These are phyloP conservation scores for Mormoops blainvillei DNA, from an alignment of 2,113 vertebrate genomes.

Conservation along the genomic window DNA sequence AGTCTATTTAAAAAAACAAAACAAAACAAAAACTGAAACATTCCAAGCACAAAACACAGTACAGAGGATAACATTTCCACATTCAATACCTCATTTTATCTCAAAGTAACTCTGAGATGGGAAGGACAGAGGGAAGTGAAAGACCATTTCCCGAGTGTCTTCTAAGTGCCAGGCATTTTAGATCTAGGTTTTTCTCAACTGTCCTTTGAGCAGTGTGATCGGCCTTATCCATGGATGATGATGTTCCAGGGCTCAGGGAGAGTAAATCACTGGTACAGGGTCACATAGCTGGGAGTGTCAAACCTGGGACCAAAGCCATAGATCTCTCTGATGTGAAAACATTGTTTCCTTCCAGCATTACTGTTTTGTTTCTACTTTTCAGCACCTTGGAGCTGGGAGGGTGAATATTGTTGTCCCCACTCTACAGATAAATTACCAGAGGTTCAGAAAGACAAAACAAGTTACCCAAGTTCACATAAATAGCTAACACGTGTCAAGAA, in stretches of 20 bases:
- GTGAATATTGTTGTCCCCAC: background rate
- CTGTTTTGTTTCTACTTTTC: background rate
- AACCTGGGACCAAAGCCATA: background rate
- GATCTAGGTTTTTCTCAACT: background rate
- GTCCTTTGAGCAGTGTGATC: background rate
- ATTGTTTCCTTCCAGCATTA: background rate
- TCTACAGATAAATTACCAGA: background rate
- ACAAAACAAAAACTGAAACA: background rate
- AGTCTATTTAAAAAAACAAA: background rate
- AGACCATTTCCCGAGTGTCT: background rate
- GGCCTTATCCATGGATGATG: background rate
- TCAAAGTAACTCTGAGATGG: background rate
- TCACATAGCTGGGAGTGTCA: background rate
- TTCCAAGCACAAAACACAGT: background rate
- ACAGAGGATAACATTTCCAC: background rate
- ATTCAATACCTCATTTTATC: background rate
- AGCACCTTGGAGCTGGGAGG: background rate
- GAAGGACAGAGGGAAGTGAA: background rate
- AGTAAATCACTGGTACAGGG: background rate
- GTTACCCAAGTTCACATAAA: background rate
- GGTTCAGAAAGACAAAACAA: background rate
- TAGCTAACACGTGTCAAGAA: background rate
- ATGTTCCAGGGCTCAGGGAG: background rate
- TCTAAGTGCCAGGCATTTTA: background rate
- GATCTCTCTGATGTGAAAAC: background rate